Conservation (phyloP, 2,888 invertebrate species). For the Sesamia inferens region DNA sequence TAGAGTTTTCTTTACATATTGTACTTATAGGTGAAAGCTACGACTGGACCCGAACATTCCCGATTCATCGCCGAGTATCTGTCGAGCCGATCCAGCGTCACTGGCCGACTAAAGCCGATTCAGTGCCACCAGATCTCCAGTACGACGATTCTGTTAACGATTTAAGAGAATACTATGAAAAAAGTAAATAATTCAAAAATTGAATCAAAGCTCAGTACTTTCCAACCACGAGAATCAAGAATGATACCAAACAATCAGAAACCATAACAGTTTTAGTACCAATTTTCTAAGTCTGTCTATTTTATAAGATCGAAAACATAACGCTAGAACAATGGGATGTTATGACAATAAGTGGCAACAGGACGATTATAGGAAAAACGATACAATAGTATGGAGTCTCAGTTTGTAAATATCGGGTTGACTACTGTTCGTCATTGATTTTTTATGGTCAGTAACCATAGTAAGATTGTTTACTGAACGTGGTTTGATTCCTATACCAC, state of each 20-base stretch:
- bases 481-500: too few species aligned
- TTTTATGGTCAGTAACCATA: slow-evolving; percentile 16
- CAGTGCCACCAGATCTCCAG: too few species aligned
- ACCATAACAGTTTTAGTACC: slow-evolving; percentile 50
- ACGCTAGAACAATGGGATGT: slow-evolving; percentile 66
- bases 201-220: slow-evolving; percentile 9
- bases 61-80: too few species aligned
- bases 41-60: too few species aligned
- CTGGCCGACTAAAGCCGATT: too few species aligned
- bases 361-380: slow-evolving; percentile 66
- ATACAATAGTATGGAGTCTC: slow-evolving; percentile 56
- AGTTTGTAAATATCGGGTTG: slow-evolving; percentile 65
- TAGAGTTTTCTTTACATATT: too few species aligned
- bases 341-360: slow-evolving; percentile 61
- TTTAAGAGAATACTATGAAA: too few species aligned
- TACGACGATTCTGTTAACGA: too few species aligned
- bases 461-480: not conserved
- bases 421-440: slow-evolving; percentile 15
- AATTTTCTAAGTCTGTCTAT: slow-evolving; percentile 53
- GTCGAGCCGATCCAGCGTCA: too few species aligned
- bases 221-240: slow-evolving; percentile 33
- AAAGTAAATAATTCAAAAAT: not conserved
- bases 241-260: slow-evolving; percentile 35
- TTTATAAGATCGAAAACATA: slow-evolving; percentile 61
- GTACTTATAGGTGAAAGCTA: too few species aligned